Base-by-base conservation (phyloP, 2,888 invertebrate genomes). In the Caenorhabditis doughertyi region DNA sequence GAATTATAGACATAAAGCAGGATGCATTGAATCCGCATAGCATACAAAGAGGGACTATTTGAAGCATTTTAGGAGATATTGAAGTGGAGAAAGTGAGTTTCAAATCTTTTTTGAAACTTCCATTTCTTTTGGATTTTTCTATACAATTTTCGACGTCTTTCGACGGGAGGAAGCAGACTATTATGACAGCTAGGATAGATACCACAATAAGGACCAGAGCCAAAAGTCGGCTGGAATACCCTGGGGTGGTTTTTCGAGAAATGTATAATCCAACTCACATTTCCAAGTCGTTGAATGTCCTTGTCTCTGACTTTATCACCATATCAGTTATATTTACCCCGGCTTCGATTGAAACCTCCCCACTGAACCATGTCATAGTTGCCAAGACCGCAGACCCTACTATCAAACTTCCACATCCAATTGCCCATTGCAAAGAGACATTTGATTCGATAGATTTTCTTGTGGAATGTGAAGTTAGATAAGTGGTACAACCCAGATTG, bases 1-100 rank as follows among this genome's bases (percentile, higher is more conserved):
- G 86, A n/a, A 83, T 84, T 27, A 87, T 77, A 25, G 84, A 80
- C 27, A 85, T 60, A 70, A 83, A 80, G 51, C 80, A 81, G 2
- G 79, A 76, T 1, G 84, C 76, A 49, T 71, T 70, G 64, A 79
- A 47, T 3, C 79, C 79, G 21, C 44, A 27, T 11, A 79, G 64
- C 25, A 64, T 21, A 27, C 60, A 70, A 1, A 71, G 32, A 18
- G 79, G 79, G 9, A 64, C 25, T 9, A 79, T 35, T 49, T 64
- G 62, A 56, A 79, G 64, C 71, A 79, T 79, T 64, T 79, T 79
- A n/a, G 42, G 55, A 1, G 79, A 79, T 16, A 55, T 27, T 32
- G 60, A 35, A 7, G 79, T 64, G 7, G 47, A 25, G 32, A 44
- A 49, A 16, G 71, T 79, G 3, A 79, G 58, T 27, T 64, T 64